Evolutionary conservation across 2,888 invertebrate genomes (phyloP), one percentile per base, ranked within the genome.

Genomic region (Agapetus fuscipes): DNA sequence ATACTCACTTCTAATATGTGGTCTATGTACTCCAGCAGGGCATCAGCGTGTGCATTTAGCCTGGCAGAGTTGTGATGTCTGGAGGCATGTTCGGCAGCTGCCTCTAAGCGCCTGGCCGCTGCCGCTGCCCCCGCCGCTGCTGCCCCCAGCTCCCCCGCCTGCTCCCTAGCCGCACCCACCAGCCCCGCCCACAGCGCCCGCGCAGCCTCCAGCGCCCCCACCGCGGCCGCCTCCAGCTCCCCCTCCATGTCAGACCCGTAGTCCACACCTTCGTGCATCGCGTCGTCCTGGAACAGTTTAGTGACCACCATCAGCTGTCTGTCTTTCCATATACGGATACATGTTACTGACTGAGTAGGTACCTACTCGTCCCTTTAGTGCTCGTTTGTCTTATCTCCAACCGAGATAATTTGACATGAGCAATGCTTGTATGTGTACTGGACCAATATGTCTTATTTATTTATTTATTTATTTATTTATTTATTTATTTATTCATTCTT

Each of bases 1-100:
- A n/a, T n/a, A n/a, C 58, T 55, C 53, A 94, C 95, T 78, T 98
- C 97, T 63, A 96, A 85, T 58, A 97, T 86, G 65, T 97, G 97
- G 67, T 97, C 97, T 59, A 95, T 86, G 66, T 94, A 93, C 66
- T 97, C 96, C 60, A 90, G 86, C 63, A 97, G 96, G 64, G 86
- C 84, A 67, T 91, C 89, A 54, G 91, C 85, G 62, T 86, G 84
- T 63, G 88, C 91, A 62, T 94, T 90, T 54, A 97, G 81, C 61
- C 88, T 80, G 61, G 91, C 90, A 54, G 86, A n/a, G n/a, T n/a
- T n/a, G n/a, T n/a, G n/a, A n/a, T n/a, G n/a, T n/a, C n/a, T n/a
- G n/a, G n/a, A 78, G n/a, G 20, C 20, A 9, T 20, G 20, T 4
- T 69, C 20, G 20, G 20, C 20, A 9, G 20, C 20, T 20, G 20